Evolutionary conservation across 2,888 invertebrate genomes (phyloP).

Genomic region (Brachyopa scutellaris): DNA sequence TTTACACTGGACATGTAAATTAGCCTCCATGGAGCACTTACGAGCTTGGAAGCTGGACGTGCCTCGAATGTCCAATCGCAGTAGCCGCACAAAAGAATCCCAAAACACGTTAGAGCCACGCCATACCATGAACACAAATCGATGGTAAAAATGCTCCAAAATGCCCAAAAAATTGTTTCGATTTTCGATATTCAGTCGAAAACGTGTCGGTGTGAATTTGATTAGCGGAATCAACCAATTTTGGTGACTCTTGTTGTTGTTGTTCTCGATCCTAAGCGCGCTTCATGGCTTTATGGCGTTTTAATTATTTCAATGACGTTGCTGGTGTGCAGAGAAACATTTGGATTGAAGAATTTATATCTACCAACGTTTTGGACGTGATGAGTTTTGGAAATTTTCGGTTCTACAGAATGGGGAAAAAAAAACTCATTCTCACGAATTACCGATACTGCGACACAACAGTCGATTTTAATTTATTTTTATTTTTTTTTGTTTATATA

Average conservation of each 20-base stretch:
- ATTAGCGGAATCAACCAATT: constrained; percentile 38
- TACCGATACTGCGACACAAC: constrained; percentile 37
- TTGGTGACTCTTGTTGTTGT: neutral
- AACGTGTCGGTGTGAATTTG: constrained; percentile 57
- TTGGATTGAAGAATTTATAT: constrained; percentile 62
- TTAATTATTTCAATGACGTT: constrained; percentile 68
- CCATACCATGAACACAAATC: constrained; percentile 54
- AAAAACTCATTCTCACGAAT: constrained; percentile 67
- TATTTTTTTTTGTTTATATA: neutral
- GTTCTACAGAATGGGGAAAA: neutral
- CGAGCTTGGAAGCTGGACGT: constrained; percentile 39
- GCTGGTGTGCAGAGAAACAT: constrained; percentile 25
- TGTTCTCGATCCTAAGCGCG: neutral
- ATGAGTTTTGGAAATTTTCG: constrained; percentile 53
- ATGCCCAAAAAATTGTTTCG: constrained; percentile 45
- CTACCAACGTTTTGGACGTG: constrained; percentile 49
- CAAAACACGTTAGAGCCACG: constrained; percentile 28
- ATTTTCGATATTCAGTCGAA: constrained; percentile 26
- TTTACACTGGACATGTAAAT: constrained; percentile 60
- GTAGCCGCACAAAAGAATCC: constrained; percentile 22
- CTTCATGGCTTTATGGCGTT: constrained; percentile 51
- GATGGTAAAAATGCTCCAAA: constrained; percentile 49
- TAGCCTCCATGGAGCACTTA: constrained; percentile 42
- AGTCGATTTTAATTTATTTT: neutral
- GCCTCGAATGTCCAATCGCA: constrained; percentile 14